Evolutionary conservation across 2,888 invertebrate genomes (phyloP).

Genomic region (Drosophila quinaria): DNA sequence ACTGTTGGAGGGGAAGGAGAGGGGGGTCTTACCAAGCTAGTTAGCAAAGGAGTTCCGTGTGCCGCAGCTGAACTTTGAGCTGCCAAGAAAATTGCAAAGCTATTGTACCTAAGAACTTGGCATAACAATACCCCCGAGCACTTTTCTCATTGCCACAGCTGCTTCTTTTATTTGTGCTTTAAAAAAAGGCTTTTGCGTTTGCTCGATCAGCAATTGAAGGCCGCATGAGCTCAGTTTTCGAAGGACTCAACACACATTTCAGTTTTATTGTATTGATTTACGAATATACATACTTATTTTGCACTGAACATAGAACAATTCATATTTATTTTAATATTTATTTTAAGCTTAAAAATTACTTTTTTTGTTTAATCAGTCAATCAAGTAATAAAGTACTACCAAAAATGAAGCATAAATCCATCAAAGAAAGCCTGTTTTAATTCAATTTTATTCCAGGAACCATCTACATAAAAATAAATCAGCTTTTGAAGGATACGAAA

Average conservation of each 20-base stretch:
- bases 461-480: not conserved
- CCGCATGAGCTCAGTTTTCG: constrained; percentile 28
- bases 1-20: not conserved
- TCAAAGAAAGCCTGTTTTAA: not conserved
- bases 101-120: constrained; percentile 62
- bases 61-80: constrained; percentile 75
- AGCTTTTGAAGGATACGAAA: not conserved
- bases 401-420: not conserved
- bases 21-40: constrained; percentile 60
- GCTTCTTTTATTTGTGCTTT: constrained; percentile 2
- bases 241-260: constrained; percentile 20
- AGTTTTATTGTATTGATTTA: constrained; percentile 28
- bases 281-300: too few relatives aligned
- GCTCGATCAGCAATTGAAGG: constrained; percentile 19
- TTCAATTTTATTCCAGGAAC: not conserved
- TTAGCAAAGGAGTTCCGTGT: constrained; percentile 68
- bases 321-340: too few relatives aligned
- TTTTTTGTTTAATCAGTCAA: not conserved
- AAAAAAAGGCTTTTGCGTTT: constrained; percentile 11
- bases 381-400: not conserved
- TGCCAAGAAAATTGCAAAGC: constrained; percentile 76
- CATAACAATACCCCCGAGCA: constrained; percentile 64
- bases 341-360: not conserved
- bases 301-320: too few relatives aligned
- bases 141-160: constrained; percentile 10